A percentile compares a stretch with the other conserved stretches of the same genome.
Conservation (phyloP, 2,113 vertebrate genomes). For the Myxocyprinus asiaticus region DNA sequence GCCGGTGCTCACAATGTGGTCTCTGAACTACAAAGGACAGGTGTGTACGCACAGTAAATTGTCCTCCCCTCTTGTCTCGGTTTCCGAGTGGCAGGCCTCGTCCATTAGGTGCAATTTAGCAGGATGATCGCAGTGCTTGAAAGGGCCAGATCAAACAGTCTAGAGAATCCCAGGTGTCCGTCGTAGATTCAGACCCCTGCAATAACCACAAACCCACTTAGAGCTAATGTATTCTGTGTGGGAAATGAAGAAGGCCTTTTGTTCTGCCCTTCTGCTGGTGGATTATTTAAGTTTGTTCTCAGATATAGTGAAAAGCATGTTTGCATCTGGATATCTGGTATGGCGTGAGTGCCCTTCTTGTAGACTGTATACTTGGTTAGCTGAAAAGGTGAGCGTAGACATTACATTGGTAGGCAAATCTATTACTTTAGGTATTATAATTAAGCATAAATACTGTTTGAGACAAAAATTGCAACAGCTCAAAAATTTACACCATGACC, state of each 20-base stretch:
- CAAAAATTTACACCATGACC: no score
- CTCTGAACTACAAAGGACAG: conserved; percentile 85
- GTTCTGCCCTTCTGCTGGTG: conserved; percentile 55
- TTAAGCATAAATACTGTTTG: no score
- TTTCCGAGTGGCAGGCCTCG: conserved; percentile 77
- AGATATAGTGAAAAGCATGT: conserved; percentile 57
- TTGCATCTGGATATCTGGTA: conserved; percentile 37
- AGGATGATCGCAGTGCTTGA: conserved; percentile 89
- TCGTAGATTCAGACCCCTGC: conserved; percentile 73
- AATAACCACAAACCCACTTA: conserved; percentile 73
- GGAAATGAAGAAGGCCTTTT: conserved; percentile 77
- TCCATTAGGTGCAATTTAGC: conserved; percentile 91
- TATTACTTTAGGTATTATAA: no score
- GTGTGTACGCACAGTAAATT: conserved; percentile 77
- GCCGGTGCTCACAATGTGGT: conserved; percentile 72
- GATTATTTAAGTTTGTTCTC: conserved; percentile 69
- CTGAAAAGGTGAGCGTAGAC: neutral
- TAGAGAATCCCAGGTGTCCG: conserved; percentile 84
- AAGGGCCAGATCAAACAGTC: conserved; percentile 92
- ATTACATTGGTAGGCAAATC: neutral
- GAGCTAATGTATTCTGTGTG: conserved; percentile 81
- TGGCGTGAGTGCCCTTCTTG: neutral
- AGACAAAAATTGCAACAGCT: no score
- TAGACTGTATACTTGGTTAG: neutral
- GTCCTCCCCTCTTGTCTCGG: conserved; percentile 75